phyloP scores from a whole-genome alignment of 2,888 invertebrate genomes.

The Volucella bombylans region DNA sequence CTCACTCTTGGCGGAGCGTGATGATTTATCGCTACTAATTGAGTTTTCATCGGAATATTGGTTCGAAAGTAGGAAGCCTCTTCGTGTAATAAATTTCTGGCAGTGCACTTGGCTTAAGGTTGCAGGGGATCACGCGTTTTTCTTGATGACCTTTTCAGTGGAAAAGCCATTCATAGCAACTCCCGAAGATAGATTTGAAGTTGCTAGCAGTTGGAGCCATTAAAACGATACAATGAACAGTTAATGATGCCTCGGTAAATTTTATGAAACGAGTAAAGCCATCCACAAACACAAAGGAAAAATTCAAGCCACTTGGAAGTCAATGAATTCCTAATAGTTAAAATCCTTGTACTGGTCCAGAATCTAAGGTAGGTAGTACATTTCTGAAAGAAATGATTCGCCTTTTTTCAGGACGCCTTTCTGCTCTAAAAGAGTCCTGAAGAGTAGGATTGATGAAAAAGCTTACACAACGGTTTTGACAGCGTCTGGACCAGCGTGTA shows the following conservation, averaged over 20 bases:
- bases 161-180: not conserved
- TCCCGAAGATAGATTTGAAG: not conserved
- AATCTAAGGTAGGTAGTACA: too few species aligned
- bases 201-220: slow-evolving; percentile 12
- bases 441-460: too few species aligned
- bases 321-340: too few species aligned
- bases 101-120: slow-evolving; percentile 23
- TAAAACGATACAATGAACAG: slow-evolving; percentile 17
- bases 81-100: not conserved
- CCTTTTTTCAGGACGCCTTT: too few species aligned
- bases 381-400: not conserved
- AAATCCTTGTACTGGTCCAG: too few species aligned
- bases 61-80: slow-evolving; percentile 64
- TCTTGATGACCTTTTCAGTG: slow-evolving; percentile 41
- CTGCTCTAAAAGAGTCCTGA: too few species aligned
- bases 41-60: slow-evolving; percentile 71
- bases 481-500: too few species aligned
- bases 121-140: slow-evolving; percentile 31
- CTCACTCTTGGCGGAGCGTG: slow-evolving; percentile 62
- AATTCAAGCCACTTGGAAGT: too few species aligned
- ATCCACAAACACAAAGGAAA: too few species aligned
- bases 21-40: slow-evolving; percentile 71
- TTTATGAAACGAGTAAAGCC: not conserved
- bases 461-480: too few species aligned
- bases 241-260: slow-evolving; percentile 18